Base-by-base conservation (phyloP, 1,140 invertebrate genomes). In the Bombus sylvicola region DNA sequence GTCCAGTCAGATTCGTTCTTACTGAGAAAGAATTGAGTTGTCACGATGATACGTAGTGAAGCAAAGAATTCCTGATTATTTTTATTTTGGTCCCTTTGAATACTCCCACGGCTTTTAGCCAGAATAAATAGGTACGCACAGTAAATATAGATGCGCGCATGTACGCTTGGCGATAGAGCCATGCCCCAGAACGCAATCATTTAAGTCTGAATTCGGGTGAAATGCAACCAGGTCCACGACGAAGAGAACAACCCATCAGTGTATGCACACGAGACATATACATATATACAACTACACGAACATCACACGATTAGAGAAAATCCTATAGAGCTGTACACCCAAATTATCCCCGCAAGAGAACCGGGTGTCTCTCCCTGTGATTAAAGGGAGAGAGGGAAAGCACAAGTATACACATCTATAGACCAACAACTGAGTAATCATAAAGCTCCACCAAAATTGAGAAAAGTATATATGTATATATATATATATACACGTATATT, bases 51-150 rank as follows among this genome's bases (percentile, higher is more conserved):
- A 86, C 28, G 5, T 57, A 73, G 37, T 18, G 68, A 84, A 72
- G 34, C 34, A 39, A 69, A 72, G 62, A 57, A 64, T 43, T 80
- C 25, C 9, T 69, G 12, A 39, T 41, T 72, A 5, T 15, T 62
- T 77, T 47, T 77, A 37, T 3, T 57, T 76, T 59, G 15, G 1
- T 77, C 22, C 41, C 41, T 73, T 8, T 59, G 68, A 83, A 68
- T 53, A 53, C 72, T 34, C 37, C 75, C 5, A 28, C 66, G 76
- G 66, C 76, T 79, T 62, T 59, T 47, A 28, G 47, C n/a, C 47
- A 77, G 18, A 41, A 66, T 86, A 90, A 78, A 83, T 92, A 91
- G 89, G 89, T 92, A 92, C 88, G 91, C 89, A 92, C 74, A 88
- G 72, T 81, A 88, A 85, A 87, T 78, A 64, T 86, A 90, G 82